A percentile compares a stretch with the other conserved stretches of the same genome.
Conservation (phyloP, 2,797 vertebrate genomes). For the Emys orbicularis region DNA sequence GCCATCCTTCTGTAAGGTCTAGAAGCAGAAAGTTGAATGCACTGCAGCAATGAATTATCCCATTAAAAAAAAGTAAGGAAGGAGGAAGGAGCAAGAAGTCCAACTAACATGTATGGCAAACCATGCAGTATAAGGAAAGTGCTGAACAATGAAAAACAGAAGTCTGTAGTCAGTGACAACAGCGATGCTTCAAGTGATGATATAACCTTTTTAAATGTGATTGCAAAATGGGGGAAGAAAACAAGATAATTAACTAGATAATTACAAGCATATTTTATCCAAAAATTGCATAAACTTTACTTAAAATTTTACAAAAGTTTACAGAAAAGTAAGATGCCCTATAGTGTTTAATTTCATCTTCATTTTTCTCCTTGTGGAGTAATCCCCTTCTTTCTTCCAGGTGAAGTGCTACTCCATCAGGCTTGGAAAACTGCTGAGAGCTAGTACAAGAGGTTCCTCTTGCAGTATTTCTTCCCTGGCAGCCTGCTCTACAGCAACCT, state of each 20-base stretch:
- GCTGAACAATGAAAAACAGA: neutral
- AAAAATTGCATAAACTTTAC: neutral
- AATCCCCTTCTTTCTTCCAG: neutral
- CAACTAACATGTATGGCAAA: neutral
- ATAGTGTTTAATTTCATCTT: neutral
- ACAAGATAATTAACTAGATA: constrained; percentile 47
- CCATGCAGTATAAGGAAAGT: neutral
- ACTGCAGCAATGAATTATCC: fast-evolving
- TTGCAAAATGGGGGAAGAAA: constrained; percentile 61
- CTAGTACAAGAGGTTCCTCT: neutral
- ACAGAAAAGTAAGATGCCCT: no score
- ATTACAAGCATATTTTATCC: neutral
- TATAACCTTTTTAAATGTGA: constrained; percentile 56
- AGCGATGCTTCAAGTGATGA: neutral
- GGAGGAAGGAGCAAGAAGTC: neutral
- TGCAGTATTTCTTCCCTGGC: neutral
- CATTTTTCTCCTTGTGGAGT: neutral
- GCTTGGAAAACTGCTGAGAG: neutral
- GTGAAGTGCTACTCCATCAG: neutral
- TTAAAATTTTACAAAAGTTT: no score
- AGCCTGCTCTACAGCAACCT: neutral
- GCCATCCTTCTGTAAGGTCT: neutral
- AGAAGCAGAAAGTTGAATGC: neutral
- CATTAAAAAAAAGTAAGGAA: neutral
- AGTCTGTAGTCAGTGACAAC: neutral